These are phyloP conservation scores for Hemithea aestivaria DNA, from an alignment of 2,888 invertebrate genomes.

Conservation along the genomic window DNA sequence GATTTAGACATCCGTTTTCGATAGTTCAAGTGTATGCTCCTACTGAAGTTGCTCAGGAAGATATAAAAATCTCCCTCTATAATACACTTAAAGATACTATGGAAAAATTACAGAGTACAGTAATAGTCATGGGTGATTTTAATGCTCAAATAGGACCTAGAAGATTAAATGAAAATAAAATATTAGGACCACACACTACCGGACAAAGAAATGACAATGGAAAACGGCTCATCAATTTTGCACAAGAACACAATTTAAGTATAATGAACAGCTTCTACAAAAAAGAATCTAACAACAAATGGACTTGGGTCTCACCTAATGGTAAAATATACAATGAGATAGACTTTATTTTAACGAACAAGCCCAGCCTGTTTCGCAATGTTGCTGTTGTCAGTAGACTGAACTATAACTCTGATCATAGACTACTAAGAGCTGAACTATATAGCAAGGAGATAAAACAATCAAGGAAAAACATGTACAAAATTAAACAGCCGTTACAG, in stretches of 20 bases:
- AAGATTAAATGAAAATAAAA: slow-evolving; percentile 16
- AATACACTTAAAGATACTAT: slow-evolving; percentile 4
- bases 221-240: slow-evolving; percentile 21
- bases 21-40: slow-evolving; percentile 18
- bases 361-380: slow-evolving; percentile 11
- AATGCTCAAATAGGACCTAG: slow-evolving; percentile 19
- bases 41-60: slow-evolving; percentile 8
- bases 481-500: neutral
- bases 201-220: slow-evolving; percentile 24
- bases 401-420: slow-evolving; percentile 14
- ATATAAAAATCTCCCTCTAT: slow-evolving; percentile 9
- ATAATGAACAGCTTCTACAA: slow-evolving; percentile 23
- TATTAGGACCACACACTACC: slow-evolving; percentile 11
- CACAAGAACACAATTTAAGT: slow-evolving; percentile 17
- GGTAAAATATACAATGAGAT: slow-evolving; percentile 22
- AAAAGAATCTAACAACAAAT: slow-evolving; percentile 19
- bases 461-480: slow-evolving; percentile 4
- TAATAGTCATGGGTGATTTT: slow-evolving; percentile 24
- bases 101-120: slow-evolving; percentile 1
- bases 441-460: slow-evolving; percentile 3
- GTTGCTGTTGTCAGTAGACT: slow-evolving; percentile 18
- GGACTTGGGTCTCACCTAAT: slow-evolving; percentile 26
- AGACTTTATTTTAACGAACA: slow-evolving; percentile 18
- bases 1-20: slow-evolving; percentile 6
- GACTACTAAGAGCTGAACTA: slow-evolving; percentile 9